Percentiles rank a stretch among this genome's conserved stretches.
phyloP scores from a whole-genome alignment of 2,113 vertebrate species.

The Charina bottae region DNA sequence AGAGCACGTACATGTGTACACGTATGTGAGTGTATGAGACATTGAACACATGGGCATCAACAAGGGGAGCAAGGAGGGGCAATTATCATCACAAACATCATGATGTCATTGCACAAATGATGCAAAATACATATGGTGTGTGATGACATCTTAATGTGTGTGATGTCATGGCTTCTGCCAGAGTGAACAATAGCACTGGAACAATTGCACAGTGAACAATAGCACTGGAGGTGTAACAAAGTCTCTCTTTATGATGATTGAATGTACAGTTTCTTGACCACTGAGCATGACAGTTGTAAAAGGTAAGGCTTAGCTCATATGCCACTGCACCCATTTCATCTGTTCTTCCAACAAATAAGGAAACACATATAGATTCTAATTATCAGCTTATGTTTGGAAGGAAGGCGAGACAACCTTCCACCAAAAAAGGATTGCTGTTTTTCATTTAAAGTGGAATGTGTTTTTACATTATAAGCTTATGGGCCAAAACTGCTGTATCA shows the following conservation, averaged over 20 bases:
- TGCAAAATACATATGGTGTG: background rate
- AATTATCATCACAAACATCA: background rate
- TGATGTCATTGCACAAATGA: background rate
- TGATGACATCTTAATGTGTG: background rate
- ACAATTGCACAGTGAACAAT: background rate
- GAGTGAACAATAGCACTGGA: background rate
- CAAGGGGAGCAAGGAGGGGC: background rate
- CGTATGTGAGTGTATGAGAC: background rate
- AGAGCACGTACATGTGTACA: background rate
- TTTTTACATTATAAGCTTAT: background rate
- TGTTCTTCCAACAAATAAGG: background rate
- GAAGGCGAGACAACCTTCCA: background rate
- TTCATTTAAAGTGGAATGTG: background rate
- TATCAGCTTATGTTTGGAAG: background rate
- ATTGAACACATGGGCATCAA: background rate
- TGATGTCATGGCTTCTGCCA: background rate
- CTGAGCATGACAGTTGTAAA: background rate
- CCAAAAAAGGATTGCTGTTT: background rate
- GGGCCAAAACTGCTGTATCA: background rate
- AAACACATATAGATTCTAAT: background rate
- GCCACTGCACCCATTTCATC: background rate
- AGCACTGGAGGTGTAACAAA: background rate
- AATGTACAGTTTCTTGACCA: background rate
- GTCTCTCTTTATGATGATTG: background rate
- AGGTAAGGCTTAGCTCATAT: background rate